phyloP scores from a whole-genome alignment of 2,113 vertebrate genomes.

The Perccottus glenii region DNA sequence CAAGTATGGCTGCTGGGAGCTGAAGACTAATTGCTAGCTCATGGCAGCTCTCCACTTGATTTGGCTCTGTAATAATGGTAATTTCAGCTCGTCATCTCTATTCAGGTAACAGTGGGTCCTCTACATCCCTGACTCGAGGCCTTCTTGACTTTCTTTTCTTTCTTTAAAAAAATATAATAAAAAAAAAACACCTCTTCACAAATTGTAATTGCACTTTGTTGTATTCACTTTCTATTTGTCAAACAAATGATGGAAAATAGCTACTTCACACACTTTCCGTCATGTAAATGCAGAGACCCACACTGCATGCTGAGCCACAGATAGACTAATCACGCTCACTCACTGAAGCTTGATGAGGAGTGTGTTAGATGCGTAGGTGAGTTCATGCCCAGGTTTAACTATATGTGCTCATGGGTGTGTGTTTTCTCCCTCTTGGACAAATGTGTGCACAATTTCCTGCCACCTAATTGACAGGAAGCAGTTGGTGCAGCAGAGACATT shows the following conservation, averaged over 20 bases:
- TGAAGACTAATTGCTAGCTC: constrained; percentile 47
- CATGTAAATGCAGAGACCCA: constrained; percentile 15
- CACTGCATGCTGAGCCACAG: constrained; percentile 48
- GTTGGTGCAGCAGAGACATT: constrained; percentile 47
- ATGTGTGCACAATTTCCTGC: constrained; percentile 57
- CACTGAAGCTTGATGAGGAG: constrained; percentile 57
- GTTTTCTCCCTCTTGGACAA: constrained; percentile 47
- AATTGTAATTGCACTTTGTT: constrained; percentile 49
- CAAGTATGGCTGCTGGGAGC: constrained; percentile 8
- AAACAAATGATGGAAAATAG: constrained; percentile 48
- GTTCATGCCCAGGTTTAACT: constrained; percentile 15
- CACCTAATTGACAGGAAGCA: constrained; percentile 70
- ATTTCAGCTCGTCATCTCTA: constrained; percentile 47
- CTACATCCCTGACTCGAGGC: constrained; percentile 3
- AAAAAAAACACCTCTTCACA: constrained; percentile 25
- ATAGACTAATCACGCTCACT: constrained; percentile 57
- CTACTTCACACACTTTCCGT: constrained; percentile 36
- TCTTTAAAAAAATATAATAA: neutral
- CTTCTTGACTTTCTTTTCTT: neutral
- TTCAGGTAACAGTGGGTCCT: constrained; percentile 24
- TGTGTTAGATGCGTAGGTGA: constrained; percentile 38
- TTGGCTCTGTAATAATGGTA: constrained; percentile 22
- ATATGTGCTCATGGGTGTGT: constrained; percentile 4
- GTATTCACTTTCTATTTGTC: constrained; percentile 51
- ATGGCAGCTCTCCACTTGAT: constrained; percentile 42